Evolutionary conservation across 92 coral and sea anemone species (phyloP).

Genomic region (Heliopora coerulea): DNA sequence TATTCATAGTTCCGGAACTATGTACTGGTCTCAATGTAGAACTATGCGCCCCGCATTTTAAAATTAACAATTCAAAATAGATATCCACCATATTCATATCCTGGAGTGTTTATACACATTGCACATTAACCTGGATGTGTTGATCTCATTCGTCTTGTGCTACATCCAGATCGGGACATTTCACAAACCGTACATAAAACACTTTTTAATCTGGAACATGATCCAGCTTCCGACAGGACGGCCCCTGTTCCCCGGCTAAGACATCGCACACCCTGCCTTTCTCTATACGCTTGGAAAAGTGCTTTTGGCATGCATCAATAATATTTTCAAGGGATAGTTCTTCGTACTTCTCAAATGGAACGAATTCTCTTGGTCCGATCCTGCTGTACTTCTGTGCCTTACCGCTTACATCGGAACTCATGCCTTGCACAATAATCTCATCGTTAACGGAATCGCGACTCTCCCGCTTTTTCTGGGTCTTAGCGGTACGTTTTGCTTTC

Average conservation of each 20-base stretch:
- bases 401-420: conserved; percentile 11
- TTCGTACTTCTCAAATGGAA: conserved; percentile 3
- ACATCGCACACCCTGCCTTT: conserved; percentile 15
- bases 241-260: conserved; percentile 33
- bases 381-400: conserved; percentile 28
- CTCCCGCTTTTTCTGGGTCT: not conserved
- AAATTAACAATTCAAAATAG: no score
- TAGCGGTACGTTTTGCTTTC: conserved; percentile 38
- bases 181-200: conserved; percentile 12
- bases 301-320: conserved; percentile 3
- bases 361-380: conserved; percentile 19
- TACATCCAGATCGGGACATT: not conserved
- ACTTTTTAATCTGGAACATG: conserved; percentile 29
- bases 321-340: not conserved
- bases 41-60: no score
- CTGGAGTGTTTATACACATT: no score
- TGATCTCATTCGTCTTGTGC: not conserved
- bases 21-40: no score
- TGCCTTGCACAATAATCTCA: conserved; percentile 11
- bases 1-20: no score
- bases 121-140: no score
- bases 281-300: conserved; percentile 13
- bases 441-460: not conserved
- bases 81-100: no score
- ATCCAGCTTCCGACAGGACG: conserved; percentile 1